Evolutionary conservation across 2,888 invertebrate species (phyloP).

Genomic region (Spisula subtruncata): DNA sequence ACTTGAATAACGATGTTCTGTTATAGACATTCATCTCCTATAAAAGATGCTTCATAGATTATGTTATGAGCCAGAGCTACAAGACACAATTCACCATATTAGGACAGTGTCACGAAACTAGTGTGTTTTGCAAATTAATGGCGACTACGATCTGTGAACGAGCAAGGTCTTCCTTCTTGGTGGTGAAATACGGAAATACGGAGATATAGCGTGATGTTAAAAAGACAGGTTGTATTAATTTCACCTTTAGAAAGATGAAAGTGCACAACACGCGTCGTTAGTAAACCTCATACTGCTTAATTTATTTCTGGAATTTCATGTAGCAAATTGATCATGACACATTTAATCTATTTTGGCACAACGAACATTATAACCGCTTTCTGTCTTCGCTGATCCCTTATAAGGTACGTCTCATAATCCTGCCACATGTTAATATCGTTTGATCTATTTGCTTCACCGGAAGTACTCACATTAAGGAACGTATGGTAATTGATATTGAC

Average conservation of each 20-base stretch:
- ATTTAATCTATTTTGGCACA: neutral
- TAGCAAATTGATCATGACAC: neutral
- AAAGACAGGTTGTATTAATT: conserved; percentile 6
- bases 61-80: neutral
- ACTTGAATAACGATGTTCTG: no score
- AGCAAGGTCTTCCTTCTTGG: neutral
- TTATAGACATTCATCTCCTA: no score
- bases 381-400: neutral
- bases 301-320: neutral
- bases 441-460: neutral
- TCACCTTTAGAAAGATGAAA: neutral
- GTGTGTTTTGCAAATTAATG: neutral
- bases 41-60: neutral
- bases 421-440: neutral
- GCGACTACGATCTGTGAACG: neutral
- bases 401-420: neutral
- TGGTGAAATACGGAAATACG: neutral
- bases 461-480: neutral
- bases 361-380: neutral
- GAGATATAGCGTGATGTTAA: neutral
- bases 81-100: neutral
- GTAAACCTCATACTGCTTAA: neutral
- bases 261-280: neutral
- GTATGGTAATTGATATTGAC: neutral
- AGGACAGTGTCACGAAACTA: neutral